A percentile compares a stretch with the other conserved stretches of the same genome.
Evolutionary conservation across 1,140 invertebrate genomes (phyloP).

Genomic region (Bombus sibiricus): DNA sequence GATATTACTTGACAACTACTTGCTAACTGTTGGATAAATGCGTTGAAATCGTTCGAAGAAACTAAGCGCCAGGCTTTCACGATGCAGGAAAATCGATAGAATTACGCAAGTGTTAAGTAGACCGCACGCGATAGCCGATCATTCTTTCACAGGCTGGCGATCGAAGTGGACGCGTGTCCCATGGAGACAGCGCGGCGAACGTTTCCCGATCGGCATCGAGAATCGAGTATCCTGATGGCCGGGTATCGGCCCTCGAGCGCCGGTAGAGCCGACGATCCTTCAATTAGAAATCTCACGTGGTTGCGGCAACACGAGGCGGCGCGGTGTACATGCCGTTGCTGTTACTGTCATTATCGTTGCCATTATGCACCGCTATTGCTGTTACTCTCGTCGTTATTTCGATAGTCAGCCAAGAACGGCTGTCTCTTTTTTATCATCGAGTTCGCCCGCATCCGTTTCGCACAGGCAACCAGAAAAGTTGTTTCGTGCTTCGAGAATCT

Average conservation of each 20-base stretch:
- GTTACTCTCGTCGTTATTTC: slow-evolving; percentile 60
- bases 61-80: not conserved
- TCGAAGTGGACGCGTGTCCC: slow-evolving; percentile 7
- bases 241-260: slow-evolving; percentile 50
- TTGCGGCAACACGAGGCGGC: slow-evolving; percentile 42
- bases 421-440: not conserved
- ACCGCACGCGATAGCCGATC: not conserved
- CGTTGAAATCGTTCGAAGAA: not conserved
- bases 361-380: slow-evolving; percentile 55
- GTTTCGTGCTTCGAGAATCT: not conserved
- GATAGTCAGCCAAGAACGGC: slow-evolving; percentile 55
- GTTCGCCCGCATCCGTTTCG: slow-evolving; percentile 50
- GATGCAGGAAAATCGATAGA: slow-evolving; percentile 6
- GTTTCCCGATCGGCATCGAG: slow-evolving; percentile 41
- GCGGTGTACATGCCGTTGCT: slow-evolving; percentile 37
- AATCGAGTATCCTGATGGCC: slow-evolving; percentile 50
- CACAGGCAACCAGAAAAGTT: not conserved
- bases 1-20: no score
- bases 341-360: slow-evolving; percentile 49
- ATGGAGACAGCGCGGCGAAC: slow-evolving; percentile 21
- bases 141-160: not conserved
- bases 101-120: slow-evolving; percentile 4
- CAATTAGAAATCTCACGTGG: slow-evolving; percentile 65
- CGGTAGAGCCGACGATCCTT: slow-evolving; percentile 62
- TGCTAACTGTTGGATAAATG: not conserved